A percentile compares a stretch with the other conserved stretches of the same genome.
phyloP scores from a whole-genome alignment of 2,888 invertebrate species.

The Cataglyphis cursor region DNA sequence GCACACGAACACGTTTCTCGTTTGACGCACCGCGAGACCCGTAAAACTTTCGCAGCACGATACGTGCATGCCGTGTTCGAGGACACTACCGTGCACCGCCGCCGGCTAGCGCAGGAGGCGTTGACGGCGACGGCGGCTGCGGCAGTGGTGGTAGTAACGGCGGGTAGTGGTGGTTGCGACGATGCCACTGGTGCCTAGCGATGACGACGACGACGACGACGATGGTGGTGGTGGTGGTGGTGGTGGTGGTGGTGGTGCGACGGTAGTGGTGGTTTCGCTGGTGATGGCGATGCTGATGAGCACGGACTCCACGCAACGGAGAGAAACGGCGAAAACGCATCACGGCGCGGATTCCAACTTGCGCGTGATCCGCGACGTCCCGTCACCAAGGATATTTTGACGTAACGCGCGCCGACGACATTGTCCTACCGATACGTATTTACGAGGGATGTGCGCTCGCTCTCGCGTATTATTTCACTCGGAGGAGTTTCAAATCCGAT shows the following conservation, averaged over 20 bases:
- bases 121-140: slow-evolving; percentile 64
- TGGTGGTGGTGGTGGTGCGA: slow-evolving; percentile 23
- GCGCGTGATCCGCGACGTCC: slow-evolving; percentile 44
- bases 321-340: slow-evolving; percentile 65
- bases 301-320: slow-evolving; percentile 49
- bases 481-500: neutral
- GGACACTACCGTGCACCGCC: slow-evolving; percentile 77
- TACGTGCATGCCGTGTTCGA: slow-evolving; percentile 78
- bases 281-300: slow-evolving; percentile 57
- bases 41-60: slow-evolving; percentile 77
- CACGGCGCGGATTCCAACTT: slow-evolving; percentile 51
- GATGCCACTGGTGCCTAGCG: slow-evolving; percentile 54
- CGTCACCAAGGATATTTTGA: too few relatives aligned
- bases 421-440: neutral
- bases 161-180: slow-evolving; percentile 57
- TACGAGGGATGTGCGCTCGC: neutral
- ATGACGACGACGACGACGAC: slow-evolving; percentile 13
- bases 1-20: slow-evolving; percentile 68
- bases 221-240: slow-evolving; percentile 3
- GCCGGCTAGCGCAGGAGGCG: slow-evolving; percentile 74
- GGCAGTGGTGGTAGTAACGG: slow-evolving; percentile 65
- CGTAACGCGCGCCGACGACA: neutral
- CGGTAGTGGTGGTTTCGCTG: slow-evolving; percentile 9
- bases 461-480: neutral
- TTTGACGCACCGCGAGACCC: slow-evolving; percentile 76